A percentile compares a stretch with the other conserved stretches of the same genome.
Conservation (phyloP, 2,113 vertebrate species). For the Indicator indicator region DNA sequence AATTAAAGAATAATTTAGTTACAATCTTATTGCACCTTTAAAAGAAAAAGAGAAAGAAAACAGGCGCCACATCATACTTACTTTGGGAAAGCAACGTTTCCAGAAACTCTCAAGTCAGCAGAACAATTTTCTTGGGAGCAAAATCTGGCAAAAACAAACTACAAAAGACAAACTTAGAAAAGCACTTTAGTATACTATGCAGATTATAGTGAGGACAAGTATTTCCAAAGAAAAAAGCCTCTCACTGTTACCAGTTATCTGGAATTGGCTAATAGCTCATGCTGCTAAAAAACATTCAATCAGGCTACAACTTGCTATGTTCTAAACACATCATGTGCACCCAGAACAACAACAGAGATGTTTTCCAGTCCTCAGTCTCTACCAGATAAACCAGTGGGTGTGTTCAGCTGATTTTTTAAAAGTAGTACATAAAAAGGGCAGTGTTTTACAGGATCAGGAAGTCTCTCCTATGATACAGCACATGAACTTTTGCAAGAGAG, state of each 20-base stretch:
- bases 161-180: conserved; percentile 3
- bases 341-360: background rate
- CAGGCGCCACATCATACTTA: conserved; percentile 74
- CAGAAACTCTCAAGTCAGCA: conserved; percentile 89
- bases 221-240: background rate
- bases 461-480: background rate
- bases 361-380: background rate
- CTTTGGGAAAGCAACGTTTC: conserved; percentile 84
- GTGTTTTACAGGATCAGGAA: background rate
- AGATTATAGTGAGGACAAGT: background rate
- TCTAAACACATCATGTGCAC: background rate
- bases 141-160: conserved; percentile 91
- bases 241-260: background rate
- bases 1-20: background rate
- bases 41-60: background rate
- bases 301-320: background rate
- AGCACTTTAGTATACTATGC: background rate
- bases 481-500: background rate
- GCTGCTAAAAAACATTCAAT: background rate
- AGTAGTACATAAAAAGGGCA: background rate
- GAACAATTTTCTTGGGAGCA: conserved; percentile 90
- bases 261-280: background rate
- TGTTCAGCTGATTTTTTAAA: background rate
- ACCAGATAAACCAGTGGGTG: background rate
- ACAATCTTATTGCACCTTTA: background rate